Base-by-base conservation (phyloP, 1,140 invertebrate genomes). In the Odontomachus brunneus region DNA sequence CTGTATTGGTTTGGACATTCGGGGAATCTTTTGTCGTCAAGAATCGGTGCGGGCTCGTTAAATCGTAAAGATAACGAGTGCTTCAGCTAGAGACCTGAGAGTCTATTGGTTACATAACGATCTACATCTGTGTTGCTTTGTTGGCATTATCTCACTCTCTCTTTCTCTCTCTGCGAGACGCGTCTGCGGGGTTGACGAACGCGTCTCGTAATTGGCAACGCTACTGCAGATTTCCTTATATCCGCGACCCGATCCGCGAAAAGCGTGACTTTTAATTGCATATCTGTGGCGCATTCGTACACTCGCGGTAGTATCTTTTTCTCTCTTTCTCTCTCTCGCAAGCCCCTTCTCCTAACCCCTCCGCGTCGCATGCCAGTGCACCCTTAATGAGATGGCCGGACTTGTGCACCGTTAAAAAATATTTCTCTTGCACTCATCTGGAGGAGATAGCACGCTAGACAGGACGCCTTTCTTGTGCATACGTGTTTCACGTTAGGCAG, bases 331-430 rank as follows among this genome's bases (percentile, higher is more conserved):
- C n/a, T n/a, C n/a, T n/a, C n/a, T n/a, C n/a, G n/a, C n/a, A n/a
- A n/a, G 38, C 74, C 2, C n/a, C 14, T 24, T 7, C 51, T 57
- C 78, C 48, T 33, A n/a, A 33, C 14, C 49, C 15, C 59, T n/a
- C 48, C 26, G 1, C 63, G n/a, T 44, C 22, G 74, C 55, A 29
- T 49, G 11, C 44, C 22, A n/a, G 53, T 57, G 65, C 67, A 17
- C 67, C 55, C 78, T 86, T 87, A 87, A 87, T 87, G 84, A 87
- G 85, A 87, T 83, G 71, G 84, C 63, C 71, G 63, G 71, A 9
- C 4, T 67, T 49, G 75, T 67, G 85, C 76, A 71, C 85, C 57
- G 84, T 87, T 78, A 87, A 87, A 87, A 44, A 87, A 87, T 83
- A 82, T 86, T 86, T 57, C 66, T 67, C 84, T 60, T 44, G 80